Conservation (phyloP, 2,888 invertebrate genomes). For the Philereme transversata region DNA sequence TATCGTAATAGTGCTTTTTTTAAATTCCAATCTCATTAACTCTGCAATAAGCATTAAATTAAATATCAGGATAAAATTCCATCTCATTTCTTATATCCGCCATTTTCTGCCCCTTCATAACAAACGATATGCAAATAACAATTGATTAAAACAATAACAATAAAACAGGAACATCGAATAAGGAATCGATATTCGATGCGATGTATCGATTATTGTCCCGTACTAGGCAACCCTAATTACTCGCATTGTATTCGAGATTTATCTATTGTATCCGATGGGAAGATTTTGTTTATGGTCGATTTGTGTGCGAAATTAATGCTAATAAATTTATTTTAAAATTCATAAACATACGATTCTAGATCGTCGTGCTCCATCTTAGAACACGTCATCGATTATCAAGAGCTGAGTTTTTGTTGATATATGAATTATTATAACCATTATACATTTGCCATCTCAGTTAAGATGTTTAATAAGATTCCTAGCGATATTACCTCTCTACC, state of each 20-base stretch:
- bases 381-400: no score
- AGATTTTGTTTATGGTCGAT: slow-evolving; percentile 26
- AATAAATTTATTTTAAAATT: not conserved
- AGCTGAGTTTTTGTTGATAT: no score
- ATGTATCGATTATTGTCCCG: slow-evolving; percentile 75
- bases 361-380: no score
- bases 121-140: slow-evolving; percentile 52
- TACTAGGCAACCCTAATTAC: slow-evolving; percentile 77
- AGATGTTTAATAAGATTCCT: no score
- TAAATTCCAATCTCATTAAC: no score
- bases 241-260: slow-evolving; percentile 40
- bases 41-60: no score
- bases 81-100: slow-evolving; percentile 12
- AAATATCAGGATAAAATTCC: not conserved
- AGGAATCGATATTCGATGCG: slow-evolving; percentile 72
- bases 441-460: no score
- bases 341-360: not conserved
- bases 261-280: slow-evolving; percentile 23
- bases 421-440: no score
- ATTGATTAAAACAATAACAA: slow-evolving; percentile 76
- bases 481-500: no score
- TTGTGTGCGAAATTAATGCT: slow-evolving; percentile 15
- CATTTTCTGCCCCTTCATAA: slow-evolving; percentile 29
- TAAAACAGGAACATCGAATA: slow-evolving; percentile 66
- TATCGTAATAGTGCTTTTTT: no score